These are phyloP conservation scores for Dasysyrphus albostriatus DNA, from an alignment of 2,888 invertebrate species.

Conservation along the genomic window DNA sequence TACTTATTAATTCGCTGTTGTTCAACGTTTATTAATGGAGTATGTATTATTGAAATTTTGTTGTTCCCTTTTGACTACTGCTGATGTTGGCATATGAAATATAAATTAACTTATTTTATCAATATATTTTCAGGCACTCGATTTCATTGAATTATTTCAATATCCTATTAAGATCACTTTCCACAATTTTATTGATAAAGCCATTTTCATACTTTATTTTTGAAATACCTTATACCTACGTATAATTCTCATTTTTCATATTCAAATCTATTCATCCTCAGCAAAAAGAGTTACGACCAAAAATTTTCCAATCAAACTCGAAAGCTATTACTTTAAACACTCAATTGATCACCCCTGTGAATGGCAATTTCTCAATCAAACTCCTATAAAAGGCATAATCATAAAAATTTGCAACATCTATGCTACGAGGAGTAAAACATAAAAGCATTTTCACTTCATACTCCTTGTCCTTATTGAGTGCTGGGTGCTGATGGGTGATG, in stretches of 20 bases:
- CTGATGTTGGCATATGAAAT: no score
- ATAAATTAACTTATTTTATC: no score
- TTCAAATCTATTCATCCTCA: not conserved
- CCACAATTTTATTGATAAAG: not conserved
- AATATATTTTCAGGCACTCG: no score
- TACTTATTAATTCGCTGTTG: no score
- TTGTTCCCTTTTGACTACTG: no score
- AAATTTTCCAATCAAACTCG: slow-evolving; percentile 13
- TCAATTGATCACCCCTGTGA: slow-evolving; percentile 35
- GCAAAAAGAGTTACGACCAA: slow-evolving; percentile 6
- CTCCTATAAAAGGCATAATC: slow-evolving; percentile 45
- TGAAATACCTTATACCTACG: not conserved
- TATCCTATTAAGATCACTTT: no score
- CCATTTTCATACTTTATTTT: not conserved
- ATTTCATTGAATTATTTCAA: no score
- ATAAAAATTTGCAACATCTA: slow-evolving; percentile 46
- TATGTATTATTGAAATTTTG: no score
- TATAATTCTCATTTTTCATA: not conserved
- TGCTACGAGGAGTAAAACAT: slow-evolving; percentile 24
- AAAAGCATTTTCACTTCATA: slow-evolving; percentile 6
- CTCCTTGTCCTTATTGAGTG: not conserved
- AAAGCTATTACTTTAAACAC: slow-evolving; percentile 43
- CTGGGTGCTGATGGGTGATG: not conserved
- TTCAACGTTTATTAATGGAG: no score
- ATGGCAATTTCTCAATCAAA: slow-evolving; percentile 47